Evolutionary conservation across 2,797 vertebrate species (phyloP), one percentile per base, ranked within the genome.

Genomic region (Hipposideros larvatus): DNA sequence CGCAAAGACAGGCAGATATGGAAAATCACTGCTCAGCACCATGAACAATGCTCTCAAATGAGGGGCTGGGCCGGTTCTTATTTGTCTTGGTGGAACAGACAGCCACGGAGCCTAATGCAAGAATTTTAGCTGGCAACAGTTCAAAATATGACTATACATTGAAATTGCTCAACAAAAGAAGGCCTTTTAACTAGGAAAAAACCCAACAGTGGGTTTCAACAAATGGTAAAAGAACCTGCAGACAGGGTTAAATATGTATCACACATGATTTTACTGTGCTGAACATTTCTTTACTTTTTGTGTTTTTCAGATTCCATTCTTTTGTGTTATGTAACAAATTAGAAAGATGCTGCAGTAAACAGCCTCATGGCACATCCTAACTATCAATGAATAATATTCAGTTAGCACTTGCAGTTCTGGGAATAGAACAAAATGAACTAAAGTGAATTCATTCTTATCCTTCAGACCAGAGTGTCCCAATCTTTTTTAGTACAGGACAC

Each of bases 11-110:
- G 96, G 91, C 86, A 96, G 98, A 98, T 97, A 98, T 88, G 98
- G 98, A 98, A 98, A 98, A 98, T 98, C 93, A 84, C 96, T 97
- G 98, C 98, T 98, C 97, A 98, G 97, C 97, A 97, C 98, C 97
- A 96, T 80, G 98, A 98, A 98, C 98, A 97, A 98, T 97, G 97
- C 46, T 31, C 89, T 98, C 91, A 87, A 96, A 92, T 66, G 59
- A 97, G 93, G 92, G 98, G 82, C 43, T 55, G 97, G 96, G 98
- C 98, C 96, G 92, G 65, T 95, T 98, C 95, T 97, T 95, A 92
- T 96, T 98, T 98, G 97, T 98, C 98, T 98, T 97, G 96, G 96
- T 96, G 97, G 97, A 97, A 97, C 97, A 98, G 98, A 98, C 95
- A 97, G 88, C 95, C 5, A 94, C 96, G 96, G 97, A 11, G 31